Conservation (phyloP, 2,797 vertebrate genomes). For the Pelodytes ibericus region DNA sequence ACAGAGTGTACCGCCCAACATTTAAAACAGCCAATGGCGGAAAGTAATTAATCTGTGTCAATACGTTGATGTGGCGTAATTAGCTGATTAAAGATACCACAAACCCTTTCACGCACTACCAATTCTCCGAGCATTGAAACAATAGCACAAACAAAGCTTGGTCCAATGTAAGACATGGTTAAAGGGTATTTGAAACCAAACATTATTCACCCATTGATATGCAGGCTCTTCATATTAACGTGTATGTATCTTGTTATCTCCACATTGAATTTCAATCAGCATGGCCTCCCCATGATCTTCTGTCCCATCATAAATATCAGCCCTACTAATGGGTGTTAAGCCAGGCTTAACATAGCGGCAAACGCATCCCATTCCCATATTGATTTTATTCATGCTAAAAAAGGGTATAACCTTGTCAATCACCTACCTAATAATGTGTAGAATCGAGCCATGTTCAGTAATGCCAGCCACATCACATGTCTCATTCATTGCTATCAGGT, state of each 20-base stretch:
- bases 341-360: slow-evolving; percentile 4
- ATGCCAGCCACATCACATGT: slow-evolving; percentile 4
- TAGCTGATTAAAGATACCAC: no score
- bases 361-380: neutral
- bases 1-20: no score
- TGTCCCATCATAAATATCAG: slow-evolving; percentile 7
- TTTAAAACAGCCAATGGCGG: no score
- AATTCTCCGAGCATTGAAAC: no score
- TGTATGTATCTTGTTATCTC: neutral
- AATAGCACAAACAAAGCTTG: no score
- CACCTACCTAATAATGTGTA: slow-evolving; percentile 1
- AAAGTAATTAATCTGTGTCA: no score
- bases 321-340: slow-evolving; percentile 1
- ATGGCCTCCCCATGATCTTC: neutral
- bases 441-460: slow-evolving; percentile 1
- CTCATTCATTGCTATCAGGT: slow-evolving; percentile 2
- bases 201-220: neutral
- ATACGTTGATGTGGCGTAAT: no score
- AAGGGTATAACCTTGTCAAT: slow-evolving; percentile 9
- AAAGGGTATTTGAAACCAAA: neutral
- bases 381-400: neutral
- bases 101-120: no score
- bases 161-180: no score
- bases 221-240: neutral
- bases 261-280: neutral